These are phyloP conservation scores for Indicator maculatus DNA, from an alignment of 2,113 vertebrate genomes.

Conservation along the genomic window DNA sequence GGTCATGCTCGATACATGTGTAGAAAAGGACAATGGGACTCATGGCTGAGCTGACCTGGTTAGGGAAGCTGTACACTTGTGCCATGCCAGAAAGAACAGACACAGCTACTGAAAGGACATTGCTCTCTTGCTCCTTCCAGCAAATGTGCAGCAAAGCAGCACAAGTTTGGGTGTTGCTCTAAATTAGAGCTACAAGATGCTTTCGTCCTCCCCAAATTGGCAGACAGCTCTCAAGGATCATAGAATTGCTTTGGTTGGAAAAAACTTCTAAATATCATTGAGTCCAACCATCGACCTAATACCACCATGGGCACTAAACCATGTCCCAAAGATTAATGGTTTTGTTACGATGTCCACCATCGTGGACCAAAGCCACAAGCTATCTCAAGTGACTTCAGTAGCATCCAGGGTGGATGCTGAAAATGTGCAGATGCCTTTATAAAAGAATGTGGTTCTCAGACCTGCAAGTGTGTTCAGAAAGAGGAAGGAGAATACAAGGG, in stretches of 20 bases:
- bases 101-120: neutral
- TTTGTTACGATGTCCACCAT: neutral
- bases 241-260: too few relatives aligned
- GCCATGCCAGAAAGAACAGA: neutral
- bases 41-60: fast-evolving
- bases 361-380: neutral
- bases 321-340: neutral
- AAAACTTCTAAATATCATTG: too few relatives aligned
- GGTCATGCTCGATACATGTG: neutral
- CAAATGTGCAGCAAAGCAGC: neutral
- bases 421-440: neutral
- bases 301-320: too few relatives aligned
- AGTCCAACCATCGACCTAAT: too few relatives aligned
- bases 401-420: neutral
- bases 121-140: neutral
- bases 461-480: neutral
- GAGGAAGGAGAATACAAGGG: neutral
- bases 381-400: neutral
- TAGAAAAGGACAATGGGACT: neutral
- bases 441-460: neutral
- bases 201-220: neutral
- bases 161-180: neutral
- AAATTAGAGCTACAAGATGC: neutral
- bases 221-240: neutral
- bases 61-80: fast-evolving